Evolutionary conservation across 2,113 vertebrate genomes (phyloP).

Genomic region (Gulo gulo): DNA sequence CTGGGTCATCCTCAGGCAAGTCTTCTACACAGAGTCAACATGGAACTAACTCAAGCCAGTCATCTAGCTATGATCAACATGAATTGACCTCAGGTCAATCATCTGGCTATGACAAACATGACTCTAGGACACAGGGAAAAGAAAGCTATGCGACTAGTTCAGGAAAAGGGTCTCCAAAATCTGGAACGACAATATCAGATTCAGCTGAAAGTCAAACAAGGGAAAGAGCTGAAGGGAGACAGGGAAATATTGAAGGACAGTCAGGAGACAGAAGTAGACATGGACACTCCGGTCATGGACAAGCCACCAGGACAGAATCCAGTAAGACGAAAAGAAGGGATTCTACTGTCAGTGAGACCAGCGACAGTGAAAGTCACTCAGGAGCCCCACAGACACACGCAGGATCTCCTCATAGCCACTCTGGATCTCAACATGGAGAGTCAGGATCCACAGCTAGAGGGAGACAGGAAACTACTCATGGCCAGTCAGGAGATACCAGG

Average conservation of each 20-base stretch:
- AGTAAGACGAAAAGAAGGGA: rapidly evolving
- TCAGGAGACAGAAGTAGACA: background rate
- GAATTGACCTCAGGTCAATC: background rate
- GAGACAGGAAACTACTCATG: background rate
- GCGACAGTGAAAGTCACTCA: background rate
- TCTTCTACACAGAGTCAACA: rapidly evolving
- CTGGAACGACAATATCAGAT: background rate
- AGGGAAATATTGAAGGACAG: background rate
- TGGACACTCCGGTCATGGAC: rapidly evolving
- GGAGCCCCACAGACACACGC: rapidly evolving
- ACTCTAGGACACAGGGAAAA: background rate
- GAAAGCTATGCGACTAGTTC: background rate
- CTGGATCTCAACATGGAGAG: background rate
- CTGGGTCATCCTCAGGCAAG: background rate
- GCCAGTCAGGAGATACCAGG: rapidly evolving
- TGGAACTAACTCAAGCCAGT: background rate
- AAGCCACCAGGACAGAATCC: background rate
- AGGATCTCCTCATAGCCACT: rapidly evolving
- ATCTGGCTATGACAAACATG: background rate
- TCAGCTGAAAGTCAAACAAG: background rate
- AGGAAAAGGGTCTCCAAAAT: background rate
- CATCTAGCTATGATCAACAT: background rate
- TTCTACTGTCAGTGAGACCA: background rate
- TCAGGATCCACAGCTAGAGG: background rate
- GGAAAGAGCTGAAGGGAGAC: background rate